Conservation (phyloP, 2,113 vertebrate genomes). For the Geococcyx californianus region DNA sequence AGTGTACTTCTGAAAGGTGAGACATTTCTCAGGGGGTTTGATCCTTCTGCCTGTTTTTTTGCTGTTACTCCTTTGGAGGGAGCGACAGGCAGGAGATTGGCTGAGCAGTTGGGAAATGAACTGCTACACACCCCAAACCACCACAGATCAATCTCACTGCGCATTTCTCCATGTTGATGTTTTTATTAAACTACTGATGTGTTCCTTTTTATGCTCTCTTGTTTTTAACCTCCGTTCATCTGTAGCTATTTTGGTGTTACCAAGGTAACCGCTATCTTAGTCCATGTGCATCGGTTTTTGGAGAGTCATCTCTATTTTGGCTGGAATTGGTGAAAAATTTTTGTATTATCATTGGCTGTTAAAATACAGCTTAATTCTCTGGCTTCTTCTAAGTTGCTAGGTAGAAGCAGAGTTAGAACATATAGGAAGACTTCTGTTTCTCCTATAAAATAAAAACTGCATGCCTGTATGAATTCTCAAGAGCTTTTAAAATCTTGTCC, state of each 20-base stretch:
- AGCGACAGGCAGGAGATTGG: neutral
- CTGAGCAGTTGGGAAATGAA: neutral
- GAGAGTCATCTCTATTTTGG: neutral
- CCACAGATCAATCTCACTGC: neutral
- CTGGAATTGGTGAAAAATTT: neutral
- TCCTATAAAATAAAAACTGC: neutral
- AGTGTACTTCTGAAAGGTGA: neutral
- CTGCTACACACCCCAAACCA: neutral
- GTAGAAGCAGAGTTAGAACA: neutral
- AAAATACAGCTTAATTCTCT: neutral
- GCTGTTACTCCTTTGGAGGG: neutral
- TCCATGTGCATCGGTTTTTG: neutral
- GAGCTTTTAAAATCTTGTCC: neutral
- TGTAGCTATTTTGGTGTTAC: neutral
- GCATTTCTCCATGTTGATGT: neutral
- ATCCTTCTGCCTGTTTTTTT: neutral
- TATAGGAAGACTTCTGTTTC: neutral
- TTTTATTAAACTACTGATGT: neutral
- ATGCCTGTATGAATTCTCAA: neutral
- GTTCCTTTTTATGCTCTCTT: neutral
- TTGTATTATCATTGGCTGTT: neutral
- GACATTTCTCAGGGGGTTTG: neutral
- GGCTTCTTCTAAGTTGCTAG: neutral
- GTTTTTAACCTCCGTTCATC: neutral
- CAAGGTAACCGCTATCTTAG: neutral